A percentile compares a stretch with the other conserved stretches of the same genome.
These are phyloP conservation scores for Isotomurus palustris DNA, from an alignment of 2,888 invertebrate species.

Conservation along the genomic window DNA sequence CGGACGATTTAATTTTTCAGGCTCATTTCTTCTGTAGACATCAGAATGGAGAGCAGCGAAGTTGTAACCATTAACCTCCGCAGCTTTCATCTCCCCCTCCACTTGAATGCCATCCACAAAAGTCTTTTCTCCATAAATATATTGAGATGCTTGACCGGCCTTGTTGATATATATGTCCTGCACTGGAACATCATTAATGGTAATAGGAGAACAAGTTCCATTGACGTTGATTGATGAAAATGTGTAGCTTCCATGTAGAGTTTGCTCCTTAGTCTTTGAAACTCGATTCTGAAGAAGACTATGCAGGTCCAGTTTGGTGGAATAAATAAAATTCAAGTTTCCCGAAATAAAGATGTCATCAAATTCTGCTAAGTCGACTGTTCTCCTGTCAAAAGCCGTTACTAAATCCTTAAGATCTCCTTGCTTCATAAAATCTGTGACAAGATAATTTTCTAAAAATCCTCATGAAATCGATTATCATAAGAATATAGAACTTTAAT, in stretches of 20 bases:
- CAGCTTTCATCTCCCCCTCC: constrained; percentile 13
- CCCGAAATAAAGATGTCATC: constrained; percentile 5
- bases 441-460: background rate
- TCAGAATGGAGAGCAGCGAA: constrained; percentile 1
- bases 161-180: constrained; percentile 16
- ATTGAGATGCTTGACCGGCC: background rate
- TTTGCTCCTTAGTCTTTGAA: constrained; percentile 15
- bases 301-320: constrained; percentile 14
- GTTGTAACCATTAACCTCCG: constrained; percentile 18
- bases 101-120: constrained; percentile 17
- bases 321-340: constrained; percentile 13
- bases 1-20: constrained; percentile 17
- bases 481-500: background rate
- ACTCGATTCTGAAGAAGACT: constrained; percentile 22
- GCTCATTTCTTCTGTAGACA: background rate
- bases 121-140: constrained; percentile 27
- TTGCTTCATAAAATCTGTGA: constrained; percentile 4
- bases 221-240: constrained; percentile 16
- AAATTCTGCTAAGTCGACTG: constrained; percentile 17
- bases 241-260: constrained; percentile 17
- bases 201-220: constrained; percentile 15
- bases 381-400: constrained; percentile 8
- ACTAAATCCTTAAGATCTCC: constrained; percentile 13
- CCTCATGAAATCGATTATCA: background rate
- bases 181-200: constrained; percentile 25